Conservation (phyloP, 2,797 vertebrate species). For the Hydrolagus colliei region DNA sequence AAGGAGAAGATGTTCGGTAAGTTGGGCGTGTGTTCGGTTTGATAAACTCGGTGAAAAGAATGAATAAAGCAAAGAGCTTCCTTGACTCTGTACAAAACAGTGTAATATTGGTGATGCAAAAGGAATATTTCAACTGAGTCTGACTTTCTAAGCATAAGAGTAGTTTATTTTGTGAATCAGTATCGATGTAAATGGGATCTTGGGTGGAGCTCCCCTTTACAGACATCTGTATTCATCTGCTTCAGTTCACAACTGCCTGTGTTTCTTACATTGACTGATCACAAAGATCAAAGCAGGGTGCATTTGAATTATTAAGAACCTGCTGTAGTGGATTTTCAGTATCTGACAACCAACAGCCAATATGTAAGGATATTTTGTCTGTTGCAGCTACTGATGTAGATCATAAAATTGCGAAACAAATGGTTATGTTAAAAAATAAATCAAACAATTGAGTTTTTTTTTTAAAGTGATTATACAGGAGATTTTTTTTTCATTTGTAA, state of each 20-base stretch:
- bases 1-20: slow-evolving; percentile 94
- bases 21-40: not conserved
- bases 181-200: not conserved
- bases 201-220: not conserved
- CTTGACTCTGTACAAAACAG: no score
- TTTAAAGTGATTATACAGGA: not conserved
- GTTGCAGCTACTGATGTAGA: no score
- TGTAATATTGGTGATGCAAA: not conserved
- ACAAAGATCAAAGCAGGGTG: not conserved
- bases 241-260: not conserved
- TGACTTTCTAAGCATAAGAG: not conserved
- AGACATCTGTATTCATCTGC: not conserved
- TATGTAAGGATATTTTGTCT: no score
- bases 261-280: not conserved
- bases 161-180: not conserved
- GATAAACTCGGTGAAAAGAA: not conserved
- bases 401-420: no score
- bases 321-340: not conserved
- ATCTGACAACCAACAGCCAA: not conserved
- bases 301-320: not conserved
- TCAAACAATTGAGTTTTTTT: not conserved
- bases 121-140: no score
- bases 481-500: not conserved
- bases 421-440: no score
- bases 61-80: no score